Evolutionary conservation across 2,888 invertebrate genomes (phyloP), one percentile per base, ranked within the genome.

Genomic region (Globia sparganii): DNA sequence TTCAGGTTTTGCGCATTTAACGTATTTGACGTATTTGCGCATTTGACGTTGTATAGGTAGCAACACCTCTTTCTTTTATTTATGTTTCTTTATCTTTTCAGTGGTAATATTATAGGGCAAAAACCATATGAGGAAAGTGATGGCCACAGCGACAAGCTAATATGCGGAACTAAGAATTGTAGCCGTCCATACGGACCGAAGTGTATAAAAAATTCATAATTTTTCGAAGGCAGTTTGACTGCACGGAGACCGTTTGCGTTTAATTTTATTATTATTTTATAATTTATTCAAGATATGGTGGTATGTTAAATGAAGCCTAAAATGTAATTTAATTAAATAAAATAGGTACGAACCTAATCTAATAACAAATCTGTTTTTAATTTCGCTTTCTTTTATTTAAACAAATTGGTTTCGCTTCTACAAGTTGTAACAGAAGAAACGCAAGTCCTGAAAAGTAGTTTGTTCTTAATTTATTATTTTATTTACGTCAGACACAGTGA

Each of bases 51-150:
- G 3, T 40, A 3, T 66, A 21, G 3, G 21, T 21, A 31, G n/a
- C 8, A 11, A 9, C 6, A 25, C 9, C 18, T 11, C 34, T 53
- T 53, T 37, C 8, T 46, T 37, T 21, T 18, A 53, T 21, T 1
- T 37, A 53, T 53, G 53, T 75, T 84, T 61, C 8, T 37, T 56
- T 65, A 25, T 64, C 31, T 83, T 92, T 91, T 73, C 92, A 95
- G 95, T 21, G 95, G 95, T 11, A 95, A 95, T 83, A 88, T 84
- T 67, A 56, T 94, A 3, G 90, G 90, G 2, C 69, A 90, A 70
- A 80, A 78, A n/a, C 95, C 95, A 0, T 95, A 95, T 79, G 87
- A 87, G 40, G 80, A 85, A 2, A 68, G 58, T 0, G 88, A 87
- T 4, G 59, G 65, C 0, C 78, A 88, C 4, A 89, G 88, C 53